Base-by-base conservation (phyloP, 2,113 vertebrate genomes). In the Vireo altiloquus region DNA sequence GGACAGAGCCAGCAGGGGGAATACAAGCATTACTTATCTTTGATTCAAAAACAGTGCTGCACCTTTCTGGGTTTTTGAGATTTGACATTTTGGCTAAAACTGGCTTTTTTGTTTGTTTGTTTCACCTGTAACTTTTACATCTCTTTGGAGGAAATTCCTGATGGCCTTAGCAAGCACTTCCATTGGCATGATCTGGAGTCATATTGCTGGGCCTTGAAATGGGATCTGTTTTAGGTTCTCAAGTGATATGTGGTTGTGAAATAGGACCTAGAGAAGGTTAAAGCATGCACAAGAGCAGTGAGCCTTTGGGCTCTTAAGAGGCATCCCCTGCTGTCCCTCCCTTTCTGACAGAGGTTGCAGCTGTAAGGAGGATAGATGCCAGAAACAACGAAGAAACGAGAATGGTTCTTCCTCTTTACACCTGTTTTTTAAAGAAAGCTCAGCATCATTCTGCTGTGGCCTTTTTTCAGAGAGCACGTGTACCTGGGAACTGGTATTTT, bases 241-340 rank as follows among this genome's bases (percentile, higher is more conserved):
- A 39, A 20, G 53, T 42, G 44, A 46, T 42, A 14, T 44, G 27
- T 7, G 21, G 18, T 49, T 68, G 49, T 86, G 71, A 59, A 52
- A n/a, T 12, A 50, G 11, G 44, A 59, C 28, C 25, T 37, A 15
- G 46, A 44, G 74, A 56, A 76, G 60, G 22, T 10, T 47, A 28
- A 46, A 66, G 21, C 0, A 0, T 15, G 19, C 49, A 11, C 39
- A 37, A 61, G 47, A 54, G 37, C 4, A 1, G 1, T 35, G 53
- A 75, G 30, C 39, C 33, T 64, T 50, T 27, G 57, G 42, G 53
- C 21, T 68, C 53, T 39, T 19, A 10, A 10, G 6, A 60, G 19
- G 13, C 10, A 19, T 65, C 40, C 19, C n/a, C n/a, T 84, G 64
- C 53, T 54, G 13, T 53, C 30, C 24, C 17, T 19, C n/a, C 10